Conservation (phyloP, 2,888 invertebrate genomes). For the Polietes domitor region DNA sequence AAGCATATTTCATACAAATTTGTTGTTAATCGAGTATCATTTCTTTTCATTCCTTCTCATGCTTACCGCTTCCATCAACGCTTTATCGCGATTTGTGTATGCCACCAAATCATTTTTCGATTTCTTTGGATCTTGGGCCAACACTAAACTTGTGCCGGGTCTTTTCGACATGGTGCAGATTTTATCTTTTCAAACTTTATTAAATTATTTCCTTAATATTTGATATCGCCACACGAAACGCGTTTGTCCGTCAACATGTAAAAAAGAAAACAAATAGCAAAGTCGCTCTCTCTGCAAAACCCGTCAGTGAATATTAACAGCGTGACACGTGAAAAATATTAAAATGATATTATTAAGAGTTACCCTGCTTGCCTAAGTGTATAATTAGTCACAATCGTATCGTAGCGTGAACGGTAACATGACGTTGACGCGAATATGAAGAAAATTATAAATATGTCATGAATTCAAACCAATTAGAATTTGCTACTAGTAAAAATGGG, state of each 20-base stretch:
- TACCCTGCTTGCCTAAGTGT: too few relatives aligned
- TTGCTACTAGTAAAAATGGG: too few relatives aligned
- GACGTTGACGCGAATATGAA: too few relatives aligned
- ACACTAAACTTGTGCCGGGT: slow-evolving; percentile 75
- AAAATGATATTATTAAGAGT: too few relatives aligned
- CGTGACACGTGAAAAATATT: background rate
- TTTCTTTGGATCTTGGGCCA: slow-evolving; percentile 84
- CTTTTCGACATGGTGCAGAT: slow-evolving; percentile 77
- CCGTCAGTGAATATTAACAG: background rate
- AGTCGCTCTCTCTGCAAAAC: background rate
- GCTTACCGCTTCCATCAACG: slow-evolving; percentile 88
- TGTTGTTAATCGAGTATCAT: too few relatives aligned
- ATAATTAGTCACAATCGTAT: too few relatives aligned
- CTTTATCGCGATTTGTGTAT: slow-evolving; percentile 87
- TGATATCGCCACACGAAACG: slow-evolving; percentile 1
- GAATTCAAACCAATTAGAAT: too few relatives aligned
- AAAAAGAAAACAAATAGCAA: slow-evolving; percentile 43
- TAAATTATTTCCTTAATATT: background rate
- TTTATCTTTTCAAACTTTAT: background rate
- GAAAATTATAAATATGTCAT: too few relatives aligned
- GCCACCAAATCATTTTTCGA: slow-evolving; percentile 87
- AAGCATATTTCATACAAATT: background rate
- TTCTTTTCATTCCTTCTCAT: too few relatives aligned
- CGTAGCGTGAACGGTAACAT: too few relatives aligned
- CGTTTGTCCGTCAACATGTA: slow-evolving; percentile 14